A percentile compares a stretch with the other conserved stretches of the same genome.
phyloP scores from a whole-genome alignment of 1,140 invertebrate species.

The Epicauta chinensis region DNA sequence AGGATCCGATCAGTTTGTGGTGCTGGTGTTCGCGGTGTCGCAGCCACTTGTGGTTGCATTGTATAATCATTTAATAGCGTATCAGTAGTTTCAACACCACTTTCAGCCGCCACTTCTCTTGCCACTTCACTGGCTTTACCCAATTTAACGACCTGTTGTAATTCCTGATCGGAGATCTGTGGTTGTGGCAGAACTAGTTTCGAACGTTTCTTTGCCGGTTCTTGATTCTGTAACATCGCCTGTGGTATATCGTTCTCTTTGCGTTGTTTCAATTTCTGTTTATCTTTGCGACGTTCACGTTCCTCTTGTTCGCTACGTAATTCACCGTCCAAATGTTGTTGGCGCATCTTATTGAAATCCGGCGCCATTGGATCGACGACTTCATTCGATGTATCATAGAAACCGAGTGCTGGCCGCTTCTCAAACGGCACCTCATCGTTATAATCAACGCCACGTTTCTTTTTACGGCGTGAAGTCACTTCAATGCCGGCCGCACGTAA shows the following conservation, averaged over 20 bases:
- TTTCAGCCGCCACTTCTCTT: slow-evolving; percentile 82
- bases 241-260: slow-evolving; percentile 96
- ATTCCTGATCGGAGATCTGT: slow-evolving; percentile 91
- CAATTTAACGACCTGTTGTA: slow-evolving; percentile 93
- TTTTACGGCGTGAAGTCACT: slow-evolving; percentile 63
- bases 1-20: slow-evolving; percentile 64
- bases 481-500: slow-evolving; percentile 96
- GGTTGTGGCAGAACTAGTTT: slow-evolving; percentile 95
- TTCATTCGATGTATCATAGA: slow-evolving; percentile 91
- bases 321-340: slow-evolving; percentile 92
- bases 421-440: slow-evolving; percentile 98
- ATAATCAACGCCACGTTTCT: slow-evolving; percentile 91
- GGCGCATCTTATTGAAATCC: slow-evolving; percentile 82
- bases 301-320: slow-evolving; percentile 84
- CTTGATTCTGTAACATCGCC: slow-evolving; percentile 82
- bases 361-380: slow-evolving; percentile 79
- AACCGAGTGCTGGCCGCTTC: slow-evolving; percentile 83
- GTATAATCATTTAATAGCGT: slow-evolving; percentile 88
- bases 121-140: slow-evolving; percentile 93
- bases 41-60: slow-evolving; percentile 66
- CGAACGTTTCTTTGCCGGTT: slow-evolving; percentile 88
- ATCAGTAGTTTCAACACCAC: slow-evolving; percentile 73
- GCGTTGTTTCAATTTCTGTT: slow-evolving; percentile 85
- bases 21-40: slow-evolving; percentile 84
- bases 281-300: slow-evolving; percentile 64